phyloP scores from a whole-genome alignment of 2,113 vertebrate genomes.

The Seriola dumerili region DNA sequence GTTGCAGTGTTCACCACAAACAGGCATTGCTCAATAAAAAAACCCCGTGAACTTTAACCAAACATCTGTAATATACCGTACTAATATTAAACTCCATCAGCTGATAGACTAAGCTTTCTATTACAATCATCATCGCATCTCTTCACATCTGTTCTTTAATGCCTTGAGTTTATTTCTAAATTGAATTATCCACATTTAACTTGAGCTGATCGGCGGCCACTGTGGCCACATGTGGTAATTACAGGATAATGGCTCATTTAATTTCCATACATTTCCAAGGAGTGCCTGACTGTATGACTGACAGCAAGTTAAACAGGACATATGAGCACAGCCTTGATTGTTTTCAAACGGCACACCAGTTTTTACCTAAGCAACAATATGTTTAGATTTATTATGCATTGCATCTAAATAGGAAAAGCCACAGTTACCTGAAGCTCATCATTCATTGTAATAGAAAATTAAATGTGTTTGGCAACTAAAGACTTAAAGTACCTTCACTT shows the following conservation, averaged over 20 bases:
- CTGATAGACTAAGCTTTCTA: too few relatives aligned
- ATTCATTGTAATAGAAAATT: neutral
- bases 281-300: neutral
- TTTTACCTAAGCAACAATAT: neutral
- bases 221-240: neutral
- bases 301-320: neutral
- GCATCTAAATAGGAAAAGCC: neutral
- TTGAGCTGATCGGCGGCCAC: constrained; percentile 10
- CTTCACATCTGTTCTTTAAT: neutral
- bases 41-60: too few relatives aligned
- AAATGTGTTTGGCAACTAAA: neutral
- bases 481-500: neutral
- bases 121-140: too few relatives aligned
- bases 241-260: neutral
- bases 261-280: neutral
- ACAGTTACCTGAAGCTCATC: neutral
- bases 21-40: too few relatives aligned
- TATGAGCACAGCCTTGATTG: neutral
- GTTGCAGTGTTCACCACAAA: too few relatives aligned
- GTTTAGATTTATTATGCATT: neutral
- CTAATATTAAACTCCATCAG: too few relatives aligned
- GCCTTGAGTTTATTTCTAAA: neutral
- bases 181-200: neutral
- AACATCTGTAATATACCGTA: too few relatives aligned
- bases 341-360: too few relatives aligned